Base-by-base conservation (phyloP, 2,113 vertebrate genomes). In the Canis aureus region DNA sequence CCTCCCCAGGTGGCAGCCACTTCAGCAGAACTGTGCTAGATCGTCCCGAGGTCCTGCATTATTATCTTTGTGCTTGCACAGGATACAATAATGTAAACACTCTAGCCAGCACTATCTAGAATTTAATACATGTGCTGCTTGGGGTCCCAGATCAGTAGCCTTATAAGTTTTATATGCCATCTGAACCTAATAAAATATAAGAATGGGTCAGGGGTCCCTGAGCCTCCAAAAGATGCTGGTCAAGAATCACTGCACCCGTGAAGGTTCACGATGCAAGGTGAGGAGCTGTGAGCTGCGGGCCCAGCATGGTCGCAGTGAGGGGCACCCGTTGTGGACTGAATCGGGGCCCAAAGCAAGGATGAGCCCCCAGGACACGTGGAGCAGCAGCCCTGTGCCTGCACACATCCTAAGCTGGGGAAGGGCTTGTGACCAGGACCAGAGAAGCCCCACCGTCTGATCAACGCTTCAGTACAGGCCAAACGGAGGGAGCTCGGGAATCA, bases 381-480 rank as follows among this genome's bases (percentile, higher is more conserved):
- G 73, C 8, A 25, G 38, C 53, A 3, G 4, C 38, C 35, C 9
- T 0, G 0, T 3, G 7, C 17, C 2, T 8, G 87, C n/a, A 32
- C n/a, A 15, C 4, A 13, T 32, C 5, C 38, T 55, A 11, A 25
- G 71, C 22, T 8, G 19, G 10, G 23, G 49, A 4, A 2, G 5
- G n/a, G 6, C 22, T 7, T 1, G 1, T 27, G n/a, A 19, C 1
- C 1, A 16, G 29, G 22, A 66, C 20, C 1, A 3, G 29, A 11
- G 62, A 67, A 12, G 43, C 19, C 27, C 60, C 1, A 8, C 5
- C 12, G 20, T 49, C 38, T 22, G 5, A 20, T n/a, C 25, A 11
- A 13, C 8, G 1, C 23, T 62, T 29, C 1, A 16, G 19, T 62
- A 8, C 38, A 25, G 19, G 32, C 12, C 59, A 8, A 4, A 55